Conservation (phyloP, 2,797 vertebrate genomes). For the Holocentrus rufus region DNA sequence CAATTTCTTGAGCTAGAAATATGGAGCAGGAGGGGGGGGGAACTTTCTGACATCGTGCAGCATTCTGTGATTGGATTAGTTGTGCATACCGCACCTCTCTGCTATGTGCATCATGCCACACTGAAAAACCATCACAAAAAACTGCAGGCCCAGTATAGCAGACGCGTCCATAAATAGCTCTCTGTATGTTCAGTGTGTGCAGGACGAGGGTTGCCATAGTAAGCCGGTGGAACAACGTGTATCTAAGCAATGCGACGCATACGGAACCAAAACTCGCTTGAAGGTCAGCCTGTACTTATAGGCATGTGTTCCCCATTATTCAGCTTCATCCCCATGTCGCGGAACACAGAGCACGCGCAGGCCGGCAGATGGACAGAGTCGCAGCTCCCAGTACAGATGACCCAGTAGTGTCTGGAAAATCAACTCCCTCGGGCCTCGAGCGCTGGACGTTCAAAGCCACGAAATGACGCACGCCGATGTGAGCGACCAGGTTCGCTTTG, state of each 20-base stretch:
- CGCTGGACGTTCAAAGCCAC: slow-evolving; percentile 29
- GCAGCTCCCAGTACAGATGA: slow-evolving; percentile 64
- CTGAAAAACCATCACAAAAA: neutral
- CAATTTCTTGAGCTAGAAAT: slow-evolving; percentile 17
- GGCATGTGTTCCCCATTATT: slow-evolving; percentile 28
- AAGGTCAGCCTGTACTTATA: slow-evolving; percentile 54
- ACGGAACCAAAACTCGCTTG: slow-evolving; percentile 30
- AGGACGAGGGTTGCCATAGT: neutral
- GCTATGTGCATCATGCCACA: neutral
- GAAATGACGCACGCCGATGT: slow-evolving; percentile 8
- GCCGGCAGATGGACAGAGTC: slow-evolving; percentile 70
- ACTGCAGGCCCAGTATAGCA: slow-evolving; percentile 9
- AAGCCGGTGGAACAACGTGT: slow-evolving; percentile 18
- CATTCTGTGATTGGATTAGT: neutral
- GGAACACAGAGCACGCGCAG: slow-evolving; percentile 39
- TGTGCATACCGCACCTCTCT: slow-evolving; percentile 18
- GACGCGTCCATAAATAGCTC: neutral
- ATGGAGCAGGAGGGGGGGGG: neutral
- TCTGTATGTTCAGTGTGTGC: neutral
- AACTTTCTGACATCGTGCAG: slow-evolving; percentile 2
- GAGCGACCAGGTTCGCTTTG: neutral
- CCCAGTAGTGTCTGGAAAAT: slow-evolving; percentile 56
- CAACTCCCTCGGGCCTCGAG: slow-evolving; percentile 38
- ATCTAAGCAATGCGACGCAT: neutral
- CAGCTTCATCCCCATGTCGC: slow-evolving; percentile 24